These are phyloP conservation scores for Hypena proboscidalis DNA, from an alignment of 2,888 invertebrate genomes.

Conservation along the genomic window DNA sequence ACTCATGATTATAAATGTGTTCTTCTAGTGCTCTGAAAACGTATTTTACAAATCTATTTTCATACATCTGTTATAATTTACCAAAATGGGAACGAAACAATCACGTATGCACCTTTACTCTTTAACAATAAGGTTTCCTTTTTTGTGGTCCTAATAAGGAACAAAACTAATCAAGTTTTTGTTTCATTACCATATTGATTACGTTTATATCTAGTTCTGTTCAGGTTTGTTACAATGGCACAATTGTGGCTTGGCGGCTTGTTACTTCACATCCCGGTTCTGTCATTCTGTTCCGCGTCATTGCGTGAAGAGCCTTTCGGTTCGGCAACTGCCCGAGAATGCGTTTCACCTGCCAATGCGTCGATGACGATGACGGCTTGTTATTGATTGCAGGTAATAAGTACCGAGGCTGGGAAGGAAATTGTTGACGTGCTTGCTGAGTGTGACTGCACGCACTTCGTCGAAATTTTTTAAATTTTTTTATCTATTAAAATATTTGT, in stretches of 20 bases:
- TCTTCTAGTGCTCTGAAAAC: no score
- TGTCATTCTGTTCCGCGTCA: background rate
- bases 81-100: no score
- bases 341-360: constrained; percentile 4
- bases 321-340: background rate
- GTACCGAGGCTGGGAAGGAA: no score
- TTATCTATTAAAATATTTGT: no score
- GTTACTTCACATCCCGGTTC: constrained; percentile 4
- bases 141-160: constrained; percentile 9
- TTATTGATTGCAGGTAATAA: no score
- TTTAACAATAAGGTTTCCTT: background rate
- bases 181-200: constrained; percentile 22
- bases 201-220: constrained; percentile 9
- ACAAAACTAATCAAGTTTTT: constrained; percentile 33
- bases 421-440: no score
- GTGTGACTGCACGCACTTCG: no score
- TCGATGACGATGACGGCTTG: background rate
- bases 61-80: no score
- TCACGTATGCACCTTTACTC: no score
- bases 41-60: no score
- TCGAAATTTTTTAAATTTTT: no score
- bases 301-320: background rate
- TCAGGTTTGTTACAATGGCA: constrained; percentile 30
- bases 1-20: no score
- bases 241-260: constrained; percentile 2